phyloP scores from a whole-genome alignment of 2,113 vertebrate genomes.

The Takifugu bimaculatus region DNA sequence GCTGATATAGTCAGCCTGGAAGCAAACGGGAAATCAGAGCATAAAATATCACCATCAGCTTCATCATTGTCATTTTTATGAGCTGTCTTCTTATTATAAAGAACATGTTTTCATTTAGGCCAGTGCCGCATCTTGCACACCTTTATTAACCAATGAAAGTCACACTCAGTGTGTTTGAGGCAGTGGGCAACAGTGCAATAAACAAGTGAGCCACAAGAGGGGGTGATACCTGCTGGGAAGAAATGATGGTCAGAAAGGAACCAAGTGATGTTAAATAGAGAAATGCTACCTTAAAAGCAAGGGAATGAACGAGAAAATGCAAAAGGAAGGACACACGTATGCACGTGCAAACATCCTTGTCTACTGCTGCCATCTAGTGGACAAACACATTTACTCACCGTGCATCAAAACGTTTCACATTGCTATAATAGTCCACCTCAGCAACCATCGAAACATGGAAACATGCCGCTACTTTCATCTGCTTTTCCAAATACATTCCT shows the following conservation, averaged over 20 bases:
- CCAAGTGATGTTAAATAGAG: not conserved
- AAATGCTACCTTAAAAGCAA: conserved; percentile 14
- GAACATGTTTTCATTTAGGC: conserved; percentile 1
- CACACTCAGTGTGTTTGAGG: not conserved
- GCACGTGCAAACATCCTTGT: conserved; percentile 2
- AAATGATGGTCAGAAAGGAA: not conserved
- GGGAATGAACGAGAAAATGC: not conserved
- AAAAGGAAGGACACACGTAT: not conserved
- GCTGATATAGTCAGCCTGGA: conserved; percentile 93
- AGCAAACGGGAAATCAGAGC: conserved; percentile 13
- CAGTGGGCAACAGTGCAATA: conserved; percentile 15
- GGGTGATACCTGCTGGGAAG: not conserved
- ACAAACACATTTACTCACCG: not conserved
- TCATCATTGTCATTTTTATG: conserved; percentile 10
- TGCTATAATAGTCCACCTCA: too few species aligned
- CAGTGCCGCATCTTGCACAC: not conserved
- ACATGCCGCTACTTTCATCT: too few species aligned
- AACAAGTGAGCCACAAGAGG: conserved; percentile 27
- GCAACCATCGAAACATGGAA: too few species aligned
- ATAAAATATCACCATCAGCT: not conserved
- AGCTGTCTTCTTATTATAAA: not conserved
- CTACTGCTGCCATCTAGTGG: conserved; percentile 53
- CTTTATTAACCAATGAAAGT: not conserved
- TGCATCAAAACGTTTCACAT: too few species aligned
- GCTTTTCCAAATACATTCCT: too few species aligned